A percentile compares a stretch with the other conserved stretches of the same genome.
These are phyloP conservation scores for Oryctes rhinoceros DNA, from an alignment of 1,140 invertebrate species.

Conservation along the genomic window DNA sequence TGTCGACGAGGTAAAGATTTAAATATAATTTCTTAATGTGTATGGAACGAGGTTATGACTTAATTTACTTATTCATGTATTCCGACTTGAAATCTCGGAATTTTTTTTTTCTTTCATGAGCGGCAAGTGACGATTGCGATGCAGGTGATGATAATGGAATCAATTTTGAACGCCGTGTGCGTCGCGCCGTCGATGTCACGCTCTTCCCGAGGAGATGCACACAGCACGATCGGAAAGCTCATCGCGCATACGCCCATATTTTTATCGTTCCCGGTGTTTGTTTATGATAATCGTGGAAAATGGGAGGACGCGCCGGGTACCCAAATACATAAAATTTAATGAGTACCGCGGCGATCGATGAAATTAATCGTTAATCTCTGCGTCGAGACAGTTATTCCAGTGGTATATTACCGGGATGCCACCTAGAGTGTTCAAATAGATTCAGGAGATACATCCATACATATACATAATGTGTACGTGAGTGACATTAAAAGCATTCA, in stretches of 20 bases:
- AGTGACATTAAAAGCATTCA: neutral
- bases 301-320: neutral
- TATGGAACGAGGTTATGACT: slow-evolving; percentile 1
- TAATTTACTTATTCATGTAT: slow-evolving; percentile 12
- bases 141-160: slow-evolving; percentile 21
- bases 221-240: neutral
- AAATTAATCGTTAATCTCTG: slow-evolving; percentile 8
- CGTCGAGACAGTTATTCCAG: neutral
- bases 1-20: neutral
- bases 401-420: slow-evolving; percentile 4
- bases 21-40: neutral
- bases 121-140: neutral
- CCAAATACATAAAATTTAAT: slow-evolving; percentile 12
- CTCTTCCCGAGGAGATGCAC: neutral
- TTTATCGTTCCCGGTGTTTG: slow-evolving; percentile 3
- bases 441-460: neutral
- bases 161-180: neutral
- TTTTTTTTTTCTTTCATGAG: slow-evolving; percentile 12
- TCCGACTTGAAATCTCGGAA: neutral
- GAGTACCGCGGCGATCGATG: slow-evolving; percentile 6
- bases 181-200: neutral
- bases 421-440: slow-evolving; percentile 10
- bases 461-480: neutral
- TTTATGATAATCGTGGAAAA: slow-evolving; percentile 19
- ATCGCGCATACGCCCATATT: neutral